Percentiles rank a stretch among this genome's conserved stretches.
Evolutionary conservation across 2,797 vertebrate genomes (phyloP).

Genomic region (Falco rusticolus): DNA sequence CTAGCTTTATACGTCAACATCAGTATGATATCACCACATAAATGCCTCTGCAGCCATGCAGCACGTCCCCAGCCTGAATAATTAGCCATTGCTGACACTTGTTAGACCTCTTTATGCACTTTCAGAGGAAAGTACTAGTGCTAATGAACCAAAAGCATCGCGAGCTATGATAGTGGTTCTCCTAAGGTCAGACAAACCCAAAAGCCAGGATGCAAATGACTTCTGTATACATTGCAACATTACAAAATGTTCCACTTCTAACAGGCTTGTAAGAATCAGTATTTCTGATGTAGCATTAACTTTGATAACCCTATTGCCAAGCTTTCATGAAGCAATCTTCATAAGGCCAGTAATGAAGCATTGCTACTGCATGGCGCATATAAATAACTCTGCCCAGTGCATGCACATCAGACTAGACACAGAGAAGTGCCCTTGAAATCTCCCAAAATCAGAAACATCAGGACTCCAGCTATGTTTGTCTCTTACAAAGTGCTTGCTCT

Average conservation of each 20-base stretch:
- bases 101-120: background rate
- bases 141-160: background rate
- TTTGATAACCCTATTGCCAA: background rate
- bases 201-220: background rate
- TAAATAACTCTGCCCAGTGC: background rate
- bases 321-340: background rate
- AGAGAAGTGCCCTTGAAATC: slow-evolving; percentile 80
- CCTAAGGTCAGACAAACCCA: background rate
- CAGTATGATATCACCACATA: background rate
- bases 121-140: background rate
- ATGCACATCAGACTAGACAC: background rate
- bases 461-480: slow-evolving; percentile 72
- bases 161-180: background rate
- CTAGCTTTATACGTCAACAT: background rate
- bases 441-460: slow-evolving; percentile 75
- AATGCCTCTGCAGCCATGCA: background rate
- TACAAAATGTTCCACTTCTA: background rate
- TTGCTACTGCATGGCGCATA: background rate
- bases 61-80: background rate
- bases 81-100: background rate
- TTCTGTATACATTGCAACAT: background rate
- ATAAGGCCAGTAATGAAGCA: background rate
- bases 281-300: background rate
- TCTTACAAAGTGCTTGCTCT: slow-evolving; percentile 77
- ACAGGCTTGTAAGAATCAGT: background rate